Conservation (phyloP, 1,140 invertebrate genomes). For the Conus ventricosus region DNA sequence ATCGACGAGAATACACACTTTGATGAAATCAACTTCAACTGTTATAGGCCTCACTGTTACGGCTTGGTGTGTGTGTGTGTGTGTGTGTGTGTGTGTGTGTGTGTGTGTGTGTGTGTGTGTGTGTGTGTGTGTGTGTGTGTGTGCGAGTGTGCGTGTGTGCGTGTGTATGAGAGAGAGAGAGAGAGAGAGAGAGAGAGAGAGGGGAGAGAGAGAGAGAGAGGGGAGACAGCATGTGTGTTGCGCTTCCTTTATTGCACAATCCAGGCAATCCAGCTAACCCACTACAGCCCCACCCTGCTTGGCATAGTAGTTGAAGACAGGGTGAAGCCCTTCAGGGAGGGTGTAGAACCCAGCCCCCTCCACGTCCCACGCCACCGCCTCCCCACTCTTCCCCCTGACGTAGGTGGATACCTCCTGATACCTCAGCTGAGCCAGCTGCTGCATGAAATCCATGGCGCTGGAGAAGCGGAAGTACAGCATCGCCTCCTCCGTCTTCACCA, state of each 20-base stretch:
- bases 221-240: too few species aligned
- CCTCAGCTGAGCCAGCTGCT: slow-evolving; percentile 20
- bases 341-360: slow-evolving; percentile 58
- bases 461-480: slow-evolving; percentile 53
- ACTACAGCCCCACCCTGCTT: slow-evolving; percentile 32
- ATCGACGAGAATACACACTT: too few species aligned
- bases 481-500: slow-evolving; percentile 52
- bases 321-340: slow-evolving; percentile 47
- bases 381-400: slow-evolving; percentile 40
- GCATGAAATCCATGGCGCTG: slow-evolving; percentile 43
- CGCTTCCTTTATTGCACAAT: too few species aligned
- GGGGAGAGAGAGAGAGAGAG: neutral
- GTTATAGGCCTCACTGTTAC: too few species aligned
- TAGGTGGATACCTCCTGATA: slow-evolving; percentile 40
- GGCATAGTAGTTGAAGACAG: slow-evolving; percentile 43
- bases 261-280: neutral
- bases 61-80: neutral
- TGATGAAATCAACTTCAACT: too few species aligned
- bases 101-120: neutral
- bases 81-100: slow-evolving; percentile 5
- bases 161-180: neutral
- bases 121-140: neutral
- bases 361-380: slow-evolving; percentile 49
- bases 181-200: too few species aligned
- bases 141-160: neutral